Evolutionary conservation across 92 coral and sea anemone species (phyloP).

Genomic region (Anthopleura xanthogrammica): DNA sequence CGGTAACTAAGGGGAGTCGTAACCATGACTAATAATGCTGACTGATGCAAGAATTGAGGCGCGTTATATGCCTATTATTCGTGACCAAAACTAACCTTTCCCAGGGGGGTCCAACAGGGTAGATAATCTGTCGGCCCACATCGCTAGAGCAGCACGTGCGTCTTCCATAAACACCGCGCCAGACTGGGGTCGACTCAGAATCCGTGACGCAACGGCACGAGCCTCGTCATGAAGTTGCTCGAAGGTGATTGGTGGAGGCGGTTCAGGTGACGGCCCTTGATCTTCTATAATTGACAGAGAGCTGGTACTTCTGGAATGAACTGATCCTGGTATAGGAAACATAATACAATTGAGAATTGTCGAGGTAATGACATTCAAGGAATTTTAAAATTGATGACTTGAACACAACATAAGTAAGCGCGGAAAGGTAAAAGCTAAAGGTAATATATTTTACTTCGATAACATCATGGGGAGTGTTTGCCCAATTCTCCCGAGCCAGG

Average conservation of each 20-base stretch:
- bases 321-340: slow-evolving; percentile 3
- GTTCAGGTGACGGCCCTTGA: slow-evolving; percentile 42
- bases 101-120: slow-evolving; percentile 76
- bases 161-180: slow-evolving; percentile 75
- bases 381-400: no score
- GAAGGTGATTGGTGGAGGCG: slow-evolving; percentile 78
- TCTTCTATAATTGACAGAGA: slow-evolving; percentile 40
- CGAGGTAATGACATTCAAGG: no score
- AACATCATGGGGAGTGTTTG: no score
- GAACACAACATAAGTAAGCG: no score
- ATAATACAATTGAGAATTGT: background rate
- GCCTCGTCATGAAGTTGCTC: slow-evolving; percentile 75
- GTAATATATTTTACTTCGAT: no score
- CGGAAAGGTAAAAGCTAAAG: no score
- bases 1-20: no score
- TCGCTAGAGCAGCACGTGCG: slow-evolving; percentile 76
- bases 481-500: no score
- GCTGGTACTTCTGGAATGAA: slow-evolving; percentile 30
- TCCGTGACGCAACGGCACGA: slow-evolving; percentile 54
- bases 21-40: no score
- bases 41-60: no score
- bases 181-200: slow-evolving; percentile 82
- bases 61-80: no score
- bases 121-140: slow-evolving; percentile 88
- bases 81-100: slow-evolving; percentile 49